Evolutionary conservation across 2,888 invertebrate species (phyloP).

Genomic region (Chesias legatella): DNA sequence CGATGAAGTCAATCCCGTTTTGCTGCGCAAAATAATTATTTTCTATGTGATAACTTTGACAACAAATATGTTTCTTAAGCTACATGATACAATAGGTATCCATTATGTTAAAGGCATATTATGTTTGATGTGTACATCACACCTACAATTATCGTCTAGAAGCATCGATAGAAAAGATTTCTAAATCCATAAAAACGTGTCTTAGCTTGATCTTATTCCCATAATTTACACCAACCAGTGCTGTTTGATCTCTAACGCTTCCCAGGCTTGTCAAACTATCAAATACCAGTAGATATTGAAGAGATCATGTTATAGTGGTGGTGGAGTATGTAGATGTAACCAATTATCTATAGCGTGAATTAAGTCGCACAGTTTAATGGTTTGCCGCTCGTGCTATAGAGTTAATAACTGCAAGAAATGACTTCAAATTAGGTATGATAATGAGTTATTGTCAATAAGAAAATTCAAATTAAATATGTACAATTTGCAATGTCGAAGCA

Average conservation of each 20-base stretch:
- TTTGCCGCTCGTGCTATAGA: constrained; percentile 33
- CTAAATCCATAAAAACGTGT: constrained; percentile 45
- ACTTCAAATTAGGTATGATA: not conserved
- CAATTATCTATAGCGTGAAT: constrained; percentile 65
- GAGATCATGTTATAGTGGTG: constrained; percentile 22
- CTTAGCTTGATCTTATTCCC: constrained; percentile 49
- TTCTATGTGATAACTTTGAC: too few species aligned
- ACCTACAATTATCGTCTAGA: constrained; percentile 4
- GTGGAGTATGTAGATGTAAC: constrained; percentile 53
- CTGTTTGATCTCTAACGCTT: constrained; percentile 12
- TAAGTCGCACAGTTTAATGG: constrained; percentile 53
- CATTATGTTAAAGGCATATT: too few species aligned
- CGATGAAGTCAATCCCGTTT: too few species aligned
- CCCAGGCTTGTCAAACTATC: constrained; percentile 23
- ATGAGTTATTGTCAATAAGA: too few species aligned
- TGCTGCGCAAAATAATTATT: too few species aligned
- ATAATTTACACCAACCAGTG: constrained; percentile 34
- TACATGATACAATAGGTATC: too few species aligned
- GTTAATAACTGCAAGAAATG: constrained; percentile 23
- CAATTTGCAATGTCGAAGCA: too few species aligned
- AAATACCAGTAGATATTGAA: constrained; percentile 8
- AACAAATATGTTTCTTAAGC: too few species aligned
- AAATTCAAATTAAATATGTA: too few species aligned
- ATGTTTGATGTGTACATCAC: not conserved
- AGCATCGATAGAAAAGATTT: constrained; percentile 32